Conservation (phyloP, 35 echinoderm and acorn worm genomes). For the Holothuria glaberrima region DNA sequence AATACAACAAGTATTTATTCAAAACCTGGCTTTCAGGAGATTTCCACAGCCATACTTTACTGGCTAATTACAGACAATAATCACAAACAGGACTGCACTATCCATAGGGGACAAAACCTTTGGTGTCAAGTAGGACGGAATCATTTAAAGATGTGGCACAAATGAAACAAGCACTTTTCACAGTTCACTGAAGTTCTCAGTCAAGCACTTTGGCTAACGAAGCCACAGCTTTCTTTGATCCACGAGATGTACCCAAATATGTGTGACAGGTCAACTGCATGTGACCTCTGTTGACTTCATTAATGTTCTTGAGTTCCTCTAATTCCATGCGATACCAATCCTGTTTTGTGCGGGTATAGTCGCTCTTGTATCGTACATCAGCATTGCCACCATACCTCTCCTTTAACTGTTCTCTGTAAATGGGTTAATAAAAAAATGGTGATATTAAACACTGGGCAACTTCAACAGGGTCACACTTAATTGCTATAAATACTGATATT, state of each 20-base stretch:
- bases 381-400: slow-evolving; percentile 89
- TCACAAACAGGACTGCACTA: neutral
- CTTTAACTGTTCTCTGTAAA: slow-evolving; percentile 74
- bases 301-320: slow-evolving; percentile 73
- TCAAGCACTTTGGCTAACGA: slow-evolving; percentile 84
- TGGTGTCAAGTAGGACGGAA: neutral
- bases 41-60: neutral
- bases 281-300: slow-evolving; percentile 85
- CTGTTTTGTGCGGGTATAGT: slow-evolving; percentile 81
- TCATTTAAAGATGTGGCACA: neutral
- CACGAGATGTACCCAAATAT: slow-evolving; percentile 89
- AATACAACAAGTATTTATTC: neutral
- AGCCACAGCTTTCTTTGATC: slow-evolving; percentile 77
- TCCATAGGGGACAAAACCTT: neutral
- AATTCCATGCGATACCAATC: slow-evolving; percentile 96
- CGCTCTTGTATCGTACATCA: slow-evolving; percentile 70
- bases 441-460: neutral
- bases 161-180: neutral
- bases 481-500: too few relatives aligned
- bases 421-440: neutral
- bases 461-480: too few relatives aligned
- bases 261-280: slow-evolving; percentile 93
- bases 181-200: neutral
- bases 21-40: neutral
- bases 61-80: neutral